These are phyloP conservation scores for Brachymystax lenok DNA, from an alignment of 2,797 vertebrate species.

Conservation along the genomic window DNA sequence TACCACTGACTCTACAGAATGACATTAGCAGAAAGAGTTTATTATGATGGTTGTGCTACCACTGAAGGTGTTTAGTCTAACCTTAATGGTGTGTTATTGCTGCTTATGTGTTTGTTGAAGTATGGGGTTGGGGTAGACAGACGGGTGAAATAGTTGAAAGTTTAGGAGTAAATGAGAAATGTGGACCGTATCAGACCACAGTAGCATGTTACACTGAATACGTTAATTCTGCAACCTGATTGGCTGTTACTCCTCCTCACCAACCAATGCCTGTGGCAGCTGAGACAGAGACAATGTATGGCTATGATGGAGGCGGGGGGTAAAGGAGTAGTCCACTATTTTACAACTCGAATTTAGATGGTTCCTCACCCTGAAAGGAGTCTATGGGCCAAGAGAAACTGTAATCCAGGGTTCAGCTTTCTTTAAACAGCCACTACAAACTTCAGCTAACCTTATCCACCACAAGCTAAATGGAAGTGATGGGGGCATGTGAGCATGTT, in stretches of 20 bases:
- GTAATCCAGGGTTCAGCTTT: too few relatives aligned
- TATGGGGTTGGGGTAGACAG: conserved; percentile 22
- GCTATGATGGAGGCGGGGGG: too few relatives aligned
- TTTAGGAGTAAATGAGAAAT: conserved; percentile 40
- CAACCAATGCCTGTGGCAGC: neutral
- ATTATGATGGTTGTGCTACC: conserved; percentile 25
- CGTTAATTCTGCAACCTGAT: neutral
- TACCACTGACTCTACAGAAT: too few relatives aligned
- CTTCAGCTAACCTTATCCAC: too few relatives aligned
- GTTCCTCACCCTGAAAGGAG: too few relatives aligned
- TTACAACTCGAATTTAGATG: too few relatives aligned
- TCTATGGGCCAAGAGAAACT: too few relatives aligned
- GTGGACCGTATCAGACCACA: neutral
- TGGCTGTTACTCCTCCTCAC: neutral
- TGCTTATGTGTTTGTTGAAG: conserved; percentile 44
- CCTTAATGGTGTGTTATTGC: conserved; percentile 33
- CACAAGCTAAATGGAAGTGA: too few relatives aligned
- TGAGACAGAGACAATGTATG: neutral
- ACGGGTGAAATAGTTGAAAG: conserved; percentile 39
- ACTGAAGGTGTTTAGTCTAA: conserved; percentile 44
- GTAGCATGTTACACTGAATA: neutral
- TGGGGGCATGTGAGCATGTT: too few relatives aligned
- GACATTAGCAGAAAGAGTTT: conserved; percentile 12
- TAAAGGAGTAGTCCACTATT: too few relatives aligned
- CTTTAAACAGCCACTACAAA: too few relatives aligned